Base-by-base conservation (phyloP, 2,888 invertebrate species). In the Gnatocerus cornutus region DNA sequence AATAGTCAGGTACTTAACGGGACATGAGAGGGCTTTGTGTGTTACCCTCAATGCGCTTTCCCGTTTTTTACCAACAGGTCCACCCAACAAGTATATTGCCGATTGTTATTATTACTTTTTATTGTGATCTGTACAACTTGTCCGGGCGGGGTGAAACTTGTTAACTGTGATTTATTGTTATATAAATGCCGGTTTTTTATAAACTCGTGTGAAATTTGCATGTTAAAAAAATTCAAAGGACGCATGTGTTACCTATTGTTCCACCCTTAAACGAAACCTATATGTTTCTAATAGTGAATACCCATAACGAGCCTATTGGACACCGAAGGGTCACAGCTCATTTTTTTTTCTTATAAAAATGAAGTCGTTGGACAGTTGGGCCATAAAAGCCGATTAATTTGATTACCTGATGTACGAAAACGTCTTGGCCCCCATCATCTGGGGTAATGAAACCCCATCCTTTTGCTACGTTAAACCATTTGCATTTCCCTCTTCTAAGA, bases 381-480 rank as follows among this genome's bases (percentile, higher is more conserved):
- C 16, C 27, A 14, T 45, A 45, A 45, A 58, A 43, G 43, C 27
- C 43, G 43, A 43, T 45, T 27, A 43, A 41, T 7, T 52, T 10
- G 52, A 52, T 85, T 87, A 96, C 96, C 92, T 97, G 97, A 87
- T 97, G 96, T 69, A 97, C 96, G 84, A 97, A 97, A 71, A 97
- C 95, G 84, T 97, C 97, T 84, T 93, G 93, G 6, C 93, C 92
- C 46, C 94, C 94, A 84, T 96, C 96, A 80, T 94, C 92, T 48
- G 96, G 96, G 72, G 95, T 95, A 82, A 97, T 92, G 86, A 97
- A 97, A 72, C 97, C 97, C 94, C 95, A 97, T 71, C 96, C 96
- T 86, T 97, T 97, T 77, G 94, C 94, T 73, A 96, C 96, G 86
- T 97, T 97, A 87, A 96, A 97, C 97, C 97, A 97, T 88, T 97